Conservation (phyloP, 2,888 invertebrate genomes). For the Parthenolecanium corni region DNA sequence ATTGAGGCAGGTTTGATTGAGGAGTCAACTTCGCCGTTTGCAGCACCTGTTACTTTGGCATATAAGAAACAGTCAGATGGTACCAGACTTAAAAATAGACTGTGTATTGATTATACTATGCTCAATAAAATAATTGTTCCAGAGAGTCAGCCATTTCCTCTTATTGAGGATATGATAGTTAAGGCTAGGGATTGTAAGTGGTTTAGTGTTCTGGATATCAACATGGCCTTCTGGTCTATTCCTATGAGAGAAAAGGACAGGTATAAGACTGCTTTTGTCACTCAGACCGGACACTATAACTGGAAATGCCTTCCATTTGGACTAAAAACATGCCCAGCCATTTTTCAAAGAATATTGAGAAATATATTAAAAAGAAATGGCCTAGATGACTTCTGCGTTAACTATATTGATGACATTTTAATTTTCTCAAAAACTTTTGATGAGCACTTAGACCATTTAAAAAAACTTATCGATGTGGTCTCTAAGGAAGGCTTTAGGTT, state of each 20-base stretch:
- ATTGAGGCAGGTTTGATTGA: conserved; percentile 16
- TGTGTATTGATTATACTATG: not conserved
- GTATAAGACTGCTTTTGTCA: conserved; percentile 22
- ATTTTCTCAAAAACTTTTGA: conserved; percentile 19
- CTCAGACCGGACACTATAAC: no score
- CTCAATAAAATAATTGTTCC: not conserved
- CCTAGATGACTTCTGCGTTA: conserved; percentile 21
- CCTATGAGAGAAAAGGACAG: conserved; percentile 16
- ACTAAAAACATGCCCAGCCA: conserved; percentile 24
- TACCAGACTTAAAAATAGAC: not conserved
- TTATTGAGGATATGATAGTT: conserved; percentile 15
- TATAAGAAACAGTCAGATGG: conserved; percentile 8
- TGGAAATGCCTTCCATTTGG: conserved; percentile 30
- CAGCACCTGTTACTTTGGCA: conserved; percentile 8
- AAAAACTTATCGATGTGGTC: not conserved
- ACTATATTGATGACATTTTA: conserved; percentile 24
- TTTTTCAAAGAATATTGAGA: conserved; percentile 27
- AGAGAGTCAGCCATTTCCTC: conserved; percentile 16
- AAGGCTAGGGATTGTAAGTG: conserved; percentile 33
- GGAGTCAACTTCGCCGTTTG: no score
- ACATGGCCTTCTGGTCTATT: conserved; percentile 29
- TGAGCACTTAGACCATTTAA: no score
- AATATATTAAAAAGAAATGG: conserved; percentile 25
- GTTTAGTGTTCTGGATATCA: conserved; percentile 21
- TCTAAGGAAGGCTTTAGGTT: conserved; percentile 2